Percentiles rank a stretch among this genome's conserved stretches.
Conservation (phyloP, 2,888 invertebrate species). For the Brachyptera risi region DNA sequence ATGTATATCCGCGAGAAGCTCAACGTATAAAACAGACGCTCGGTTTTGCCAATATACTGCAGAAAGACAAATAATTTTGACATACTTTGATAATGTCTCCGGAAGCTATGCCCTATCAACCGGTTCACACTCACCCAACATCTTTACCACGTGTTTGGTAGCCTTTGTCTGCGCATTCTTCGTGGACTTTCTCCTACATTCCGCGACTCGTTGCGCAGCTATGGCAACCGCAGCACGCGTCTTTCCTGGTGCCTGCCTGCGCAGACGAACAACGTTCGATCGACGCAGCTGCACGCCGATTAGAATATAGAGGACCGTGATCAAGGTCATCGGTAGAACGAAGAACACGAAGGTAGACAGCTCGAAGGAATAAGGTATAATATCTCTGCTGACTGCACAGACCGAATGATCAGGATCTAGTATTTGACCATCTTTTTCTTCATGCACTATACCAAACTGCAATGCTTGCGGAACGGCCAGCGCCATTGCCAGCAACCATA, state of each 20-base stretch:
- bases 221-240: slow-evolving; percentile 7
- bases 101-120: no score
- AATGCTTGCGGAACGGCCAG: slow-evolving; percentile 74
- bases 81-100: no score
- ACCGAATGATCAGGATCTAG: slow-evolving; percentile 32
- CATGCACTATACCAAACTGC: slow-evolving; percentile 68
- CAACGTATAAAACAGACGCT: no score
- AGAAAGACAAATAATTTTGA: no score
- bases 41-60: no score
- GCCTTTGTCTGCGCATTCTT: slow-evolving; percentile 42
- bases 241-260: slow-evolving; percentile 11
- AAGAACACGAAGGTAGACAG: slow-evolving; percentile 60
- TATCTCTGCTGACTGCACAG: slow-evolving; percentile 49
- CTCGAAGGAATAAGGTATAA: slow-evolving; percentile 52
- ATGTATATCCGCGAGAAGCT: no score
- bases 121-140: no score
- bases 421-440: slow-evolving; percentile 43
- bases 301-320: slow-evolving; percentile 54
- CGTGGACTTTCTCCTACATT: slow-evolving; percentile 45
- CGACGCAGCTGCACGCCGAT: slow-evolving; percentile 50
- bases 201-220: slow-evolving; percentile 39
- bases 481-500: slow-evolving; percentile 75
- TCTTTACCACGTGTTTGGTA: slow-evolving; percentile 51
- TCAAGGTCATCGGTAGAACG: slow-evolving; percentile 57
- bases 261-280: slow-evolving; percentile 41